A percentile compares a stretch with the other conserved stretches of the same genome.
phyloP scores from a whole-genome alignment of 2,797 vertebrate genomes.

The Melanotaenia nigrans region DNA sequence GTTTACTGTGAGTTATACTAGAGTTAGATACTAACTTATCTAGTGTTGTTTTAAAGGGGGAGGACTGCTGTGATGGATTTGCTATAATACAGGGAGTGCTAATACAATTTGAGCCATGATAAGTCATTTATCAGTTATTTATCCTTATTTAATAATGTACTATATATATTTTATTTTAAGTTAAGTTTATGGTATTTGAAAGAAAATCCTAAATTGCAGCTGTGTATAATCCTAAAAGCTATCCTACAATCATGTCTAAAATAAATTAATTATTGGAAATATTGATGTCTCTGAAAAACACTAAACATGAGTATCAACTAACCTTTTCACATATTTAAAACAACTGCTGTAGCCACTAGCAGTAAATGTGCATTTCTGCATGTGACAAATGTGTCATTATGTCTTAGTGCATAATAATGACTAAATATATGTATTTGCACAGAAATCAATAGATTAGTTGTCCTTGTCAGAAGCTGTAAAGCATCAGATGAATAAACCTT shows the following conservation, averaged over 20 bases:
- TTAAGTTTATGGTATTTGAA: neutral
- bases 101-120: too few relatives aligned
- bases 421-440: neutral
- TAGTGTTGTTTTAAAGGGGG: too few relatives aligned
- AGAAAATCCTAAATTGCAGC: neutral
- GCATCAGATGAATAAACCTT: constrained; percentile 40
- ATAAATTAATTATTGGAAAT: too few relatives aligned
- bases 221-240: too few relatives aligned
- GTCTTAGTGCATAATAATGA: neutral
- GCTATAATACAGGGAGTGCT: too few relatives aligned
- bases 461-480: constrained; percentile 37
- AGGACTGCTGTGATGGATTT: neutral
- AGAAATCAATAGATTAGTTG: neutral
- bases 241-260: too few relatives aligned
- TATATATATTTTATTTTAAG: neutral
- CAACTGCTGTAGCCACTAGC: neutral
- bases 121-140: too few relatives aligned
- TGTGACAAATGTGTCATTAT: neutral
- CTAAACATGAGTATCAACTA: neutral
- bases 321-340: neutral
- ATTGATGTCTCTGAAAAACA: too few relatives aligned
- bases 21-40: too few relatives aligned
- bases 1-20: too few relatives aligned
- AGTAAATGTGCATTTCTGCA: neutral
- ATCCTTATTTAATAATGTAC: neutral